Evolutionary conservation across 1,140 invertebrate genomes (phyloP), one percentile per base, ranked within the genome.

Genomic region (Atta texana): DNA sequence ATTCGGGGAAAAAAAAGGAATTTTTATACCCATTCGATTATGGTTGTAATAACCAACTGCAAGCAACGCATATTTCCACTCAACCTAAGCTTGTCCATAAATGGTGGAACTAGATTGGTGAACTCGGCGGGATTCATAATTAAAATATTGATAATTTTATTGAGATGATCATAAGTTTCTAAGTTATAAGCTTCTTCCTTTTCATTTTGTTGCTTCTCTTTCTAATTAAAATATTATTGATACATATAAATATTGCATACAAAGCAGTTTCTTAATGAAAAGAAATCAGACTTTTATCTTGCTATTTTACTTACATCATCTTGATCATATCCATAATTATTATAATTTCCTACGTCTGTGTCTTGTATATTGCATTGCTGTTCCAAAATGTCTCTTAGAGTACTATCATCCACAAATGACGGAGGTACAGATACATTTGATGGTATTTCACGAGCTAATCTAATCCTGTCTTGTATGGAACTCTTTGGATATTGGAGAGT

Each of bases 81-180:
- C 24, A 93, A 94, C 71, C 94, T 96, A 91, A 97, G 95, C 21
- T 94, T 95, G 91, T 96, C 96, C 69, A 96, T 95, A 59, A 97
- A 92, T 44, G 95, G 95, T 3, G 96, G 95, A 74, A 96, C 96
- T 49, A 96, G 91, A 74, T 94, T 94, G 87, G 96, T 95, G 86
- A 96, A 97, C 88, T 96, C 96, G 71, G 96, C 96, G 64, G 96
- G 96, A 94, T 96, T 96, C 92, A 96, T 95, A 85, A 96, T 96
- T 92, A 97, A 95, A 91, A 96, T 95, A 91, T 95, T 95, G 95
- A 97, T 96, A 24, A 96, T 96, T 57, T 94, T 95, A 89, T 96
- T 95, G 86, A 97, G 90, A 87, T 96, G 95, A 18, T 93, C 93
- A 87, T 96, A 95, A 8, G 89, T 88, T 14, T 81, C 72, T 10